A percentile compares a stretch with the other conserved stretches of the same genome.
phyloP scores from a whole-genome alignment of 2,888 invertebrate species.

The Tryphoninae sp. region DNA sequence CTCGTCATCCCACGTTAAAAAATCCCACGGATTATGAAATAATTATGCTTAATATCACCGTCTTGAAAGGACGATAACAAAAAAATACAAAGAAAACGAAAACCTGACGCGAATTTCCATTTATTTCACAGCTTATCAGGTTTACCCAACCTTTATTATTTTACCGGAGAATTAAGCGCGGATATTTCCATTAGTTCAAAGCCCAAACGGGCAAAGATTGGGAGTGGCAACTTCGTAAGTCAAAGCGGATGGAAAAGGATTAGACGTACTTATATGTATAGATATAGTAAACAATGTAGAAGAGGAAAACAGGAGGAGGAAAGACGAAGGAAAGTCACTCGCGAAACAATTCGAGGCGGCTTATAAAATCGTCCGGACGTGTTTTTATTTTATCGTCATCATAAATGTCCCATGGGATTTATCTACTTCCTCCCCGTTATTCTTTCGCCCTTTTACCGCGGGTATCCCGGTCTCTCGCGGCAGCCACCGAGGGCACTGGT shows the following conservation, averaged over 20 bases:
- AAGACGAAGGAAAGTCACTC: slow-evolving; percentile 44
- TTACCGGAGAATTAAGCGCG: slow-evolving; percentile 31
- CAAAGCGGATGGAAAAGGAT: slow-evolving; percentile 36
- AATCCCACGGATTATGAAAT: background rate
- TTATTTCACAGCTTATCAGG: slow-evolving; percentile 23
- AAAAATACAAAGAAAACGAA: background rate
- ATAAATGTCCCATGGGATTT: slow-evolving; percentile 64
- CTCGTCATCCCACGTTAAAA: background rate
- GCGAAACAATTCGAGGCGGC: slow-evolving; percentile 62
- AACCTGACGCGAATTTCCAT: background rate
- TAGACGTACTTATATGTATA: background rate
- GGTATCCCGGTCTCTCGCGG: slow-evolving; percentile 12
- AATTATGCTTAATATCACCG: background rate
- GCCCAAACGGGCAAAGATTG: slow-evolving; percentile 15
- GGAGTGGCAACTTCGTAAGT: slow-evolving; percentile 17
- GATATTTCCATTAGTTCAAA: slow-evolving; percentile 26
- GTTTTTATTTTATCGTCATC: slow-evolving; percentile 65
- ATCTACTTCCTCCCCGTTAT: slow-evolving; percentile 41
- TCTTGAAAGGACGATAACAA: background rate
- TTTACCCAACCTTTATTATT: slow-evolving; percentile 12
- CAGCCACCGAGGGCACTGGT: slow-evolving; percentile 8
- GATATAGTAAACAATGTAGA: background rate
- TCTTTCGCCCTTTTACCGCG: slow-evolving; percentile 30
- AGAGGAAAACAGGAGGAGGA: slow-evolving; percentile 19
- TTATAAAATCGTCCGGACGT: slow-evolving; percentile 61